These are phyloP conservation scores for Syrrhaptes paradoxus DNA, from an alignment of 2,113 vertebrate species.

Conservation along the genomic window DNA sequence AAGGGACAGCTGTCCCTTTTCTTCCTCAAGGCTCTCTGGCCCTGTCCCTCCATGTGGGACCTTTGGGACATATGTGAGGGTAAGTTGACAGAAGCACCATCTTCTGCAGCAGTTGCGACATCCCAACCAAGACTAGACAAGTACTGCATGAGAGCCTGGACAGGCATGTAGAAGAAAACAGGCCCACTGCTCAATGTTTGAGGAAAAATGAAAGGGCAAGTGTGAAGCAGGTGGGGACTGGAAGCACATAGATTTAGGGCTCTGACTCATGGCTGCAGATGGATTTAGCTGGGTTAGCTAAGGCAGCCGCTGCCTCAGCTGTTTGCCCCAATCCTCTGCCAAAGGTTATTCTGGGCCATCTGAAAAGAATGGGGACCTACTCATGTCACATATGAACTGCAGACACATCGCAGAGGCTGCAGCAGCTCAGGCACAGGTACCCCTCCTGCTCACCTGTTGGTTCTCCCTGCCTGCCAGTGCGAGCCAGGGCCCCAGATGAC, in stretches of 20 bases:
- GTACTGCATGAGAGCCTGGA: background rate
- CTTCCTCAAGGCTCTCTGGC: background rate
- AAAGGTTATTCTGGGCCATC: constrained; percentile 12
- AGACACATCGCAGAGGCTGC: background rate
- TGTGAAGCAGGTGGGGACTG: constrained; percentile 11
- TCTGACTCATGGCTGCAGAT: constrained; percentile 31
- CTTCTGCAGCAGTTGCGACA: background rate
- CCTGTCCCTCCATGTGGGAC: background rate
- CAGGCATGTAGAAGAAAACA: background rate
- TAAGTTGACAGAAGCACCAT: background rate
- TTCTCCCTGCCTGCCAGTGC: accelerated
- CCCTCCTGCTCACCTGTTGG: background rate
- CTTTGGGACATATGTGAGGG: background rate
- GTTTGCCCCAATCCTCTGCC: background rate
- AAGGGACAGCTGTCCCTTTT: background rate
- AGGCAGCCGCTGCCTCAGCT: constrained; percentile 18
- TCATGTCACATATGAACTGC: background rate
- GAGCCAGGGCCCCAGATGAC: accelerated
- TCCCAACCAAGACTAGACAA: background rate
- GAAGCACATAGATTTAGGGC: background rate
- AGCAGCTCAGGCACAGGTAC: background rate
- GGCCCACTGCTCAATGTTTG: background rate
- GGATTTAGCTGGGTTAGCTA: constrained; percentile 7
- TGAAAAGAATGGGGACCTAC: background rate
- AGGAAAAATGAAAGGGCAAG: constrained; percentile 14